Conservation (phyloP, 2,888 invertebrate species). For the Microctonus hyperodae region DNA sequence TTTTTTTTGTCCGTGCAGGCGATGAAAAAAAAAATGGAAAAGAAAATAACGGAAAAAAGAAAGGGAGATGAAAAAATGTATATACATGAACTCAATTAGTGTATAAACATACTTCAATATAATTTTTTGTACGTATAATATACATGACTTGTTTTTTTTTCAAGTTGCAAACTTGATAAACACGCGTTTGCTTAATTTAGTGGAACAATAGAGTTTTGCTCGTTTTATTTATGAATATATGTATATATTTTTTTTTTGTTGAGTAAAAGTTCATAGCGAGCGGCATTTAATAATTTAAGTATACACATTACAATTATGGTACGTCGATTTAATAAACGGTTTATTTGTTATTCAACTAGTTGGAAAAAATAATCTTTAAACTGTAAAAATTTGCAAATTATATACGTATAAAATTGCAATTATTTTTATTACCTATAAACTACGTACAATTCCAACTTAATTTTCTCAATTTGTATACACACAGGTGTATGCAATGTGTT, state of each 20-base stretch:
- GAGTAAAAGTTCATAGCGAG: too few species aligned
- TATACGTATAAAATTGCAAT: not conserved
- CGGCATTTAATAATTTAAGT: too few species aligned
- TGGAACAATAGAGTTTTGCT: too few species aligned
- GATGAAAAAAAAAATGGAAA: not conserved
- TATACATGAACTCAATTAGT: constrained; percentile 5
- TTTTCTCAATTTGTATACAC: not conserved
- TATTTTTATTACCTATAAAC: not conserved
- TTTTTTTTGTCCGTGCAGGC: not conserved
- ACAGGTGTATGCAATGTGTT: not conserved
- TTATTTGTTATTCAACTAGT: not conserved
- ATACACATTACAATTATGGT: too few species aligned
- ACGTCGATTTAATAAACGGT: not conserved
- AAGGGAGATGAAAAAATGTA: not conserved
- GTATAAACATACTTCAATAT: constrained; percentile 1
- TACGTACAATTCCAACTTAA: not conserved
- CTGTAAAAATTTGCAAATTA: not conserved
- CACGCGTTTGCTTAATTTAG: too few species aligned
- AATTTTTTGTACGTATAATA: not conserved
- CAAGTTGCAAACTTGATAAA: not conserved
- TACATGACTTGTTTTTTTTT: not conserved
- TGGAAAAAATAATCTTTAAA: not conserved
- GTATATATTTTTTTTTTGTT: too few species aligned
- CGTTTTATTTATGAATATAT: too few species aligned
- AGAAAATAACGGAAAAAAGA: not conserved